Evolutionary conservation across 2,797 vertebrate species (phyloP).

Genomic region (Heliangelus exortis): DNA sequence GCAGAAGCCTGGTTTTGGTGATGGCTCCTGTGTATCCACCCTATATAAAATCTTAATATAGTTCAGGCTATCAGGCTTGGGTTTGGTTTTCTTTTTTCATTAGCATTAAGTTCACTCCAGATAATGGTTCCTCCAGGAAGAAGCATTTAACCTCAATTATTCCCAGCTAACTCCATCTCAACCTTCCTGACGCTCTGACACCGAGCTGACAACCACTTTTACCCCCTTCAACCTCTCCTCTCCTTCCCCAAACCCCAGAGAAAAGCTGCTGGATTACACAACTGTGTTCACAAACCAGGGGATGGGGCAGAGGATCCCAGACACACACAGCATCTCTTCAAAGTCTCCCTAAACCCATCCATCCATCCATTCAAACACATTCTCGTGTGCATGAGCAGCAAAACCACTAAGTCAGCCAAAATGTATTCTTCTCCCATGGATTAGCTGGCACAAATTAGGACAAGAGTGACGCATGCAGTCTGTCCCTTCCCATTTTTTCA

Average conservation of each 20-base stretch:
- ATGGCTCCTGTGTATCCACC: background rate
- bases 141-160: background rate
- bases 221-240: background rate
- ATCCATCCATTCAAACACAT: background rate
- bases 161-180: background rate
- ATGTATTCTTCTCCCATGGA: constrained; percentile 42
- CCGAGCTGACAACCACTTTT: background rate
- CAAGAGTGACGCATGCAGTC: constrained; percentile 30
- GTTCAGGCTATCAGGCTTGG: background rate
- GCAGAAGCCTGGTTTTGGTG: background rate
- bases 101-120: background rate
- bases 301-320: background rate
- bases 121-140: background rate
- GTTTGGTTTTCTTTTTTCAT: background rate
- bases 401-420: constrained; percentile 64
- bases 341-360: background rate
- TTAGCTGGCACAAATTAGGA: constrained; percentile 51
- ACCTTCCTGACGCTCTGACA: accelerated
- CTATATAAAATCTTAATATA: background rate
- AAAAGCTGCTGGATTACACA: accelerated
- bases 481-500: constrained; percentile 60
- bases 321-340: background rate
- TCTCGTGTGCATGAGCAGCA: constrained; percentile 54
- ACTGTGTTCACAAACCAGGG: accelerated
- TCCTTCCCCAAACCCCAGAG: background rate